Conservation (phyloP, 2,113 vertebrate species). For the Calidris pugnax region DNA sequence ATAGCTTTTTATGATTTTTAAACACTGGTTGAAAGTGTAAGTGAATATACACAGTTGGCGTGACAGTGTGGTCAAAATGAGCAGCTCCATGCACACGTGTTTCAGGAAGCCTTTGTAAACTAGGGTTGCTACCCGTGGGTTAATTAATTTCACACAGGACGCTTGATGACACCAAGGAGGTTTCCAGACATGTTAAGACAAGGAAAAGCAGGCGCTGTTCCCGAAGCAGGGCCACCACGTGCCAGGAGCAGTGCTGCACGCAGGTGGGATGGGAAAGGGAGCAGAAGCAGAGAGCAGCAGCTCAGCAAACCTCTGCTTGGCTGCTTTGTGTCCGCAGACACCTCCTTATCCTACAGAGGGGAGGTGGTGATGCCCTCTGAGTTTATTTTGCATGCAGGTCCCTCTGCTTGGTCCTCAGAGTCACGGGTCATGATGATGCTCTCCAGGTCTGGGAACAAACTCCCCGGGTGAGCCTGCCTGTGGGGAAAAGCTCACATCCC, state of each 20-base stretch:
- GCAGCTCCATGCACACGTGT: background rate
- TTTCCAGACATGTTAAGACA: background rate
- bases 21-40: background rate
- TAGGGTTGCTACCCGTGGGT: background rate
- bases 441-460: background rate
- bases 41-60: background rate
- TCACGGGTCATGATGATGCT: background rate
- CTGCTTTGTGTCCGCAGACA: background rate
- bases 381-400: background rate
- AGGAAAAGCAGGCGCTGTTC: background rate
- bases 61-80: background rate
- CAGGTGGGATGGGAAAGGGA: background rate
- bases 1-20: background rate
- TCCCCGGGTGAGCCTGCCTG: background rate
- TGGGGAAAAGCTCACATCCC: background rate
- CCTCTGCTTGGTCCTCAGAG: background rate
- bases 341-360: accelerated
- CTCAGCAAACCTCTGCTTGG: background rate
- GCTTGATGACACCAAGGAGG: accelerated
- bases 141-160: background rate
- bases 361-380: too few species aligned
- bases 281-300: background rate
- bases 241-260: background rate
- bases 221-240: background rate
- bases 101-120: background rate